Base-by-base conservation (phyloP, 1,140 invertebrate species). In the Colletes gigas region DNA sequence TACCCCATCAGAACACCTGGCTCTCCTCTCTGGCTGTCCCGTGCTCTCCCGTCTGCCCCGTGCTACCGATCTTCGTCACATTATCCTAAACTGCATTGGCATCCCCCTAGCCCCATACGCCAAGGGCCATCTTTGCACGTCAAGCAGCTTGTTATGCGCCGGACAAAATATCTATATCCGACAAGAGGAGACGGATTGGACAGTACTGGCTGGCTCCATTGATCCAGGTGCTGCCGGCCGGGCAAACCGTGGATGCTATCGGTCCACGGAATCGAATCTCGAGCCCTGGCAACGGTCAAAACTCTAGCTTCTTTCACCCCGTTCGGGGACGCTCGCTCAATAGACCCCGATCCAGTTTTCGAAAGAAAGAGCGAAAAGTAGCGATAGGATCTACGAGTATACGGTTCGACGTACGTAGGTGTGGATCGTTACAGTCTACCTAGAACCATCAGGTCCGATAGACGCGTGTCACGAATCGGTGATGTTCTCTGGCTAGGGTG, bases 1-100 rank as follows among this genome's bases (percentile, higher is more conserved):
- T 81, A 79, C 78, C 84, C 78, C 81, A 80, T 63, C 87, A 86
- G 30, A 89, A 89, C 88, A 89, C 86, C 88, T 89, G 88, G 88
- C 88, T 85, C 80, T 79, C 52, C 77, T 84, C 78, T 54, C 75
- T 83, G 21, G 19, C 65, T 78, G 82, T 86, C 78, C 83, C 67
- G 10, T 60, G 8, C 52, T 39, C 67, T 75, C 50, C 75, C 81
- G 67, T 68, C 81, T 77, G 55, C 76, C 73, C 68, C 80, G 78
- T 79, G 81, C 80, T 68, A 72, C 68, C 79, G 83, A 85, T 77
- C 83, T 76, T 74, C 81, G 72, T 85, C 85, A 72, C 76, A 78
- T 87, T 85, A 78, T 82, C 88, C 76, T 86, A 80, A 82, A 83
- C 88, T 83, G 82, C 82, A 84, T 78, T 77, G 72, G 66, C 78